Evolutionary conservation across 2,113 vertebrate species (phyloP), one percentile per base, ranked within the genome.

Genomic region (Chlorodrepanis virens): DNA sequence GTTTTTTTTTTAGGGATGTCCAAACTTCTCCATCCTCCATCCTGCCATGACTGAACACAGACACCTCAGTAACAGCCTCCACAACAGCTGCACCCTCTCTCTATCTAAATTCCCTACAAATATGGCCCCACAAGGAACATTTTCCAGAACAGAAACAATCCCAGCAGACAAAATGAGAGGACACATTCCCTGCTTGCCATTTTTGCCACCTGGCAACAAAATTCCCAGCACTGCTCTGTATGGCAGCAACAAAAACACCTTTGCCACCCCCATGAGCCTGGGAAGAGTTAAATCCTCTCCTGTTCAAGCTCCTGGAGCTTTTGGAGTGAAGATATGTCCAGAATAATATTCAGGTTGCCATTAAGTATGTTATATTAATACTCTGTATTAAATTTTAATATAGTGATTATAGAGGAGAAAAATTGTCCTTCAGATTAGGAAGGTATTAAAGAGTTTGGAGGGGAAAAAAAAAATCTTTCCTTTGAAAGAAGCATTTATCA

Each of bases 301-400:
- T 61, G 14, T n/a, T 50, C 3, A 18, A 90, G 87, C 74, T 56
- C 70, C 53, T 1, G 6, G 6, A 83, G n/a, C 37, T 76, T 76
- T 47, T 42, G 29, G 57, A 86, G 11, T 7, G 15, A 54, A 82
- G 35, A 52, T 54, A 42, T 2, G 1, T 54, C 40, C 87, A 84
- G 84, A 31, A 90, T 84, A 90, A 75, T 37, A 52, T 3, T 4
- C 64, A 53, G 50, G 60, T 83, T 93, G 69, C 77, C 82, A 96
- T 94, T 88, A 96, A 83, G 50, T 81, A 95, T 83, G 88, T 96
- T 95, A 92, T 81, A 97, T 96, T 98, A 97, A 97, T 94, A 80
- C 12, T 47, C 35, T 68, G 47, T 57, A 97, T 98, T 96, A 97
- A 98, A 97, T 70, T 97, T 98, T 98, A 98, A 97, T 97, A 79